These are phyloP conservation scores for Hyposoter dolosus DNA, from an alignment of 2,888 invertebrate genomes.

Conservation along the genomic window DNA sequence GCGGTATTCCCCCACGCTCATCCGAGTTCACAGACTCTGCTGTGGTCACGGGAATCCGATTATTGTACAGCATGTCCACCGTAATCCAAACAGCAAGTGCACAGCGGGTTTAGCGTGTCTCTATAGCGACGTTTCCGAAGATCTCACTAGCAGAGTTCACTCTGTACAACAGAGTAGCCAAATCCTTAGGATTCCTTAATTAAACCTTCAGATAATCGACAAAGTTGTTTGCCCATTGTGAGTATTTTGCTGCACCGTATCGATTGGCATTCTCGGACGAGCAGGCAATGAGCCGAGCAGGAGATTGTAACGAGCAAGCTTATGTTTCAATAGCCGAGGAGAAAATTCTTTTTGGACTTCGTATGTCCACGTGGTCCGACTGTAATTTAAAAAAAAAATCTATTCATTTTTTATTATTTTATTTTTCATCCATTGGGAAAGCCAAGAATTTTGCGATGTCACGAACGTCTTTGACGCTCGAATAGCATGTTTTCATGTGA, in stretches of 20 bases:
- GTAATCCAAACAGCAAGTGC: conserved; percentile 57
- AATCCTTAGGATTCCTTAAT: conserved; percentile 55
- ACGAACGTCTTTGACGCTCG: neutral
- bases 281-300: neutral
- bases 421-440: neutral
- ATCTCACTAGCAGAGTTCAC: conserved; percentile 5
- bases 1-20: conserved; percentile 42
- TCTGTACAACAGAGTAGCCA: conserved; percentile 22
- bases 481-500: too few species aligned
- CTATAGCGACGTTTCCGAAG: conserved; percentile 21
- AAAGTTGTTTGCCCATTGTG: conserved; percentile 39
- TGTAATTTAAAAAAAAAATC: too few species aligned
- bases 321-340: neutral
- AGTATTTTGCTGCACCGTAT: neutral
- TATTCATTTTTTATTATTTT: neutral
- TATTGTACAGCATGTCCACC: conserved; percentile 43
- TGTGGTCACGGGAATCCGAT: conserved; percentile 57
- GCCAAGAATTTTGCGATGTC: neutral
- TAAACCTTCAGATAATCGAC: conserved; percentile 53
- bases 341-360: too few species aligned
- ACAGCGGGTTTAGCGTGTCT: conserved; percentile 26
- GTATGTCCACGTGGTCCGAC: too few species aligned
- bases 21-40: conserved; percentile 18
- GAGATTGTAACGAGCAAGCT: neutral
- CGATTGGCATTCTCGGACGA: neutral